Base-by-base conservation (phyloP, 1,140 invertebrate genomes). In the Saccostrea cuccullata region DNA sequence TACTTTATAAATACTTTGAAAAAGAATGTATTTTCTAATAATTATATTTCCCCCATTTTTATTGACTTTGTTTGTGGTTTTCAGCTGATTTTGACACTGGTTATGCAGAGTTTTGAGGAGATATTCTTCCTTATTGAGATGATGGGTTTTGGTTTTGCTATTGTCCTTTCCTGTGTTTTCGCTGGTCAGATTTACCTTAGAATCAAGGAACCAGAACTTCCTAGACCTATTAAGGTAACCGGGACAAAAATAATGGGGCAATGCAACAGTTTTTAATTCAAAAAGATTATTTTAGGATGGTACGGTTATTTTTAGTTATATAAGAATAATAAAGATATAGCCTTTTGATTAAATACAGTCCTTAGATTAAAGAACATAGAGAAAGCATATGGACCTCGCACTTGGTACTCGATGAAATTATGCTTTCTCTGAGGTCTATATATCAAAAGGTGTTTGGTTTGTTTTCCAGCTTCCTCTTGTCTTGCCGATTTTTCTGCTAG, bases 121-220 rank as follows among this genome's bases (percentile, higher is more conserved):
- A 93, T 94, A 55, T 93, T 94, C 77, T 93, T 92, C 67, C 91
- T 93, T 40, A 93, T 94, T 36, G 94, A 93, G 84, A 91, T 93
- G 91, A 91, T 93, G 91, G 93, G 92, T 8, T 94, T 93, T 89
- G 90, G 90, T 40, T 93, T 94, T 84, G 90, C 91, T 64, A 90
- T 90, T 15, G 91, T 95, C 40, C 89, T 94, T 15, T 88, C 90
- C 17, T 89, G 91, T 67, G 92, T 92, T 0, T 91, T 94, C 40
- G 92, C 91, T 82, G 92, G 93, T 0, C 92, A 92, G 88, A 89
- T 94, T 5, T 91, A 91, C 55, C 86, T 94, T 20, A 85, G 93
- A 30, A 91, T 89, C 55, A 92, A 91, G 86, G 90, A 91, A 86
- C 93, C 93, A 9, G 86, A 91, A 12, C 60, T 94, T 23, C 84